phyloP scores from a whole-genome alignment of 2,888 invertebrate genomes.

The Thereva nobilitata region DNA sequence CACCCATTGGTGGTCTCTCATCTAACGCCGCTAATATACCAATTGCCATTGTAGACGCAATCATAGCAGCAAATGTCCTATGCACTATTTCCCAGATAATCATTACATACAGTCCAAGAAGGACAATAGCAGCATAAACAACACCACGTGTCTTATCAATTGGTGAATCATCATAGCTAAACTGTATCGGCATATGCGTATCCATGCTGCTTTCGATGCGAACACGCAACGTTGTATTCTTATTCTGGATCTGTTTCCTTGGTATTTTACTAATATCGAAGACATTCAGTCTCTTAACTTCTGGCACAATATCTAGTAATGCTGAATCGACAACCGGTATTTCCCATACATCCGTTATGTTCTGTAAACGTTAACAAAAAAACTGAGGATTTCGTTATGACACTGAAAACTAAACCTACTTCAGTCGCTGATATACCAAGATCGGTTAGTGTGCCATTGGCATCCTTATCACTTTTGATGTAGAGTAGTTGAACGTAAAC shows the following conservation, averaged over 20 bases:
- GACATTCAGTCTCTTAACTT: constrained; percentile 57
- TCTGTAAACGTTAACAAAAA: constrained; percentile 28
- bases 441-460: background rate
- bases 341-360: constrained; percentile 47
- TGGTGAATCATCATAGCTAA: constrained; percentile 68
- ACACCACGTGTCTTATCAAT: constrained; percentile 69
- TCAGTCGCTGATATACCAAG: background rate
- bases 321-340: constrained; percentile 53
- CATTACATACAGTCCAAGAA: constrained; percentile 75
- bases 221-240: constrained; percentile 48
- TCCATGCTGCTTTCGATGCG: constrained; percentile 52
- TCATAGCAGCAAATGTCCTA: constrained; percentile 73
- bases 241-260: constrained; percentile 41
- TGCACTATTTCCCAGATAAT: constrained; percentile 77
- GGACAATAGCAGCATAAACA: constrained; percentile 70
- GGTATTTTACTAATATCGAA: constrained; percentile 46
- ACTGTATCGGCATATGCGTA: constrained; percentile 57
- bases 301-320: constrained; percentile 56
- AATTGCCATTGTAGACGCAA: constrained; percentile 72
- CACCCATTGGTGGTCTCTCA: constrained; percentile 70
- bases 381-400: too few relatives aligned
- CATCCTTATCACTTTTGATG: background rate
- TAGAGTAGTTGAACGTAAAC: constrained; percentile 52
- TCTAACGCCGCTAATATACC: constrained; percentile 71
- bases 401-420: background rate